These are phyloP conservation scores for Brachystomella parvula DNA, from an alignment of 1,140 invertebrate species.

Conservation along the genomic window DNA sequence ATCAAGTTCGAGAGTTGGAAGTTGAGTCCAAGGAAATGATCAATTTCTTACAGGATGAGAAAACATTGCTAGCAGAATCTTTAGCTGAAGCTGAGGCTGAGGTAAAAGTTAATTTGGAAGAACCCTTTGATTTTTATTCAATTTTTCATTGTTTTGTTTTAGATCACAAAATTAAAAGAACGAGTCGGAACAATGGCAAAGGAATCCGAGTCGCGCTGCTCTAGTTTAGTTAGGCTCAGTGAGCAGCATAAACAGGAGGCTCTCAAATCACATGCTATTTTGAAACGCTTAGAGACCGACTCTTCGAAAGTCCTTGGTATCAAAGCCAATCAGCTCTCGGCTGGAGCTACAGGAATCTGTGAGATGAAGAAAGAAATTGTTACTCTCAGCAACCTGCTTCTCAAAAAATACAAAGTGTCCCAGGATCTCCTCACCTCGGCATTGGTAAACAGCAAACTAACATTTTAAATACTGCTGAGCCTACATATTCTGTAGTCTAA, in stretches of 20 bases:
- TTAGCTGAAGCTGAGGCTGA: conserved; percentile 65
- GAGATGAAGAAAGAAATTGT: conserved; percentile 18
- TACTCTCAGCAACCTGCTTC: conserved; percentile 21
- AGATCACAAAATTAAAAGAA: conserved; percentile 29
- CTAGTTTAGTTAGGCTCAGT: conserved; percentile 33
- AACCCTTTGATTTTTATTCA: conserved; percentile 1
- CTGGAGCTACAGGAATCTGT: conserved; percentile 16
- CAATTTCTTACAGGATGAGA: conserved; percentile 69
- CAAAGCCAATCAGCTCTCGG: conserved; percentile 13
- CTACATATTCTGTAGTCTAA: too few species aligned
- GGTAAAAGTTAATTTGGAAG: conserved; percentile 41
- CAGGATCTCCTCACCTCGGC: conserved; percentile 20
- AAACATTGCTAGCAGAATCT: conserved; percentile 59
- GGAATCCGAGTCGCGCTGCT: conserved; percentile 32
- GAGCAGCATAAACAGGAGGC: conserved; percentile 37
- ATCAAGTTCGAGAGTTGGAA: conserved; percentile 62
- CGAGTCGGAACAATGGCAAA: conserved; percentile 24
- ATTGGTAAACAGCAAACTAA: not conserved
- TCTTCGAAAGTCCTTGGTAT: conserved; percentile 9
- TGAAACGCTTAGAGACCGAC: conserved; percentile 23
- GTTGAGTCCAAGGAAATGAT: conserved; percentile 62
- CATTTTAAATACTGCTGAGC: too few species aligned
- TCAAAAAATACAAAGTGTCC: conserved; percentile 30
- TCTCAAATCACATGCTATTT: conserved; percentile 29
- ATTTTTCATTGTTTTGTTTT: not conserved